phyloP scores from a whole-genome alignment of 2,888 invertebrate species.

The Thumatha senex region DNA sequence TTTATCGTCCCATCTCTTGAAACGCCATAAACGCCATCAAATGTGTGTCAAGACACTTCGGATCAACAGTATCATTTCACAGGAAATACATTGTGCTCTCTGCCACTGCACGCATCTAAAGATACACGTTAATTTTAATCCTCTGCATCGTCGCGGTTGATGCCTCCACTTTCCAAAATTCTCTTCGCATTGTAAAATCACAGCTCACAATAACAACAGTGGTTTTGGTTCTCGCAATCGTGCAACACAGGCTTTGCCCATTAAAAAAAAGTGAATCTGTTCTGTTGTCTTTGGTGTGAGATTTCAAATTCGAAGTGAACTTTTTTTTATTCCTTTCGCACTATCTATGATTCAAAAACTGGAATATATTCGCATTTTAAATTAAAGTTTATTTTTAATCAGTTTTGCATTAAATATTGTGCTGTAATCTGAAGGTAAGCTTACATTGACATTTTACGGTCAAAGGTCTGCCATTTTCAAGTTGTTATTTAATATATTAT shows the following conservation, averaged over 20 bases:
- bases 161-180: constrained; percentile 77
- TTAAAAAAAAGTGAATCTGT: constrained; percentile 26
- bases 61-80: neutral
- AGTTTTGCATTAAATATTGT: constrained; percentile 15
- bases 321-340: constrained; percentile 21
- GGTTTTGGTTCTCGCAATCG: constrained; percentile 43
- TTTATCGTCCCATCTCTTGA: too few species aligned
- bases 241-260: constrained; percentile 30
- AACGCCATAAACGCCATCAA: neutral
- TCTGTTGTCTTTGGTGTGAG: constrained; percentile 22
- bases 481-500: neutral
- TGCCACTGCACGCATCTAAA: constrained; percentile 24
- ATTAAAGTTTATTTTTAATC: constrained; percentile 10
- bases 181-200: constrained; percentile 55
- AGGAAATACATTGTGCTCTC: constrained; percentile 10
- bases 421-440: constrained; percentile 15
- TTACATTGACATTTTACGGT: constrained; percentile 11
- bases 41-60: neutral
- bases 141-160: constrained; percentile 64
- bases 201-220: constrained; percentile 54
- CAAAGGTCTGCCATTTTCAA: constrained; percentile 5
- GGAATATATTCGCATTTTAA: too few species aligned
- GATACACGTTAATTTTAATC: constrained; percentile 46
- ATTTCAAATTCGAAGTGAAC: constrained; percentile 28
- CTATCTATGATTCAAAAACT: constrained; percentile 19